phyloP scores from a whole-genome alignment of 2,113 vertebrate genomes.

The Seriola rivoliana region DNA sequence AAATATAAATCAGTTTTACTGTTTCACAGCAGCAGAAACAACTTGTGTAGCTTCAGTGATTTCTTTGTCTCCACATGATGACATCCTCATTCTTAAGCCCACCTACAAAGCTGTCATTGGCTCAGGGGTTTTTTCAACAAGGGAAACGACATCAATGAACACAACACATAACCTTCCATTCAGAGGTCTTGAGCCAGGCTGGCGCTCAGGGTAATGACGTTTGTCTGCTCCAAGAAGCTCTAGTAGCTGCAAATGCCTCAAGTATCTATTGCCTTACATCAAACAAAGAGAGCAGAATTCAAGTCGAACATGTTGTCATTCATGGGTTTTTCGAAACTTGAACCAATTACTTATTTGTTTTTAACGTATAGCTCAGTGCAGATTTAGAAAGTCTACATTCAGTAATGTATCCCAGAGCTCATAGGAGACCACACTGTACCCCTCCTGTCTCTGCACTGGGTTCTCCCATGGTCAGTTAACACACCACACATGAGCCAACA shows the following conservation, averaged over 20 bases:
- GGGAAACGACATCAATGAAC: neutral
- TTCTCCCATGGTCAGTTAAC: slow-evolving; percentile 50
- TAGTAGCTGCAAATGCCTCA: neutral
- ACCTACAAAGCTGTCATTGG: neutral
- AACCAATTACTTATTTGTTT: neutral
- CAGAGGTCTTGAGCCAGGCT: neutral
- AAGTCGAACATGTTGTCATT: neutral
- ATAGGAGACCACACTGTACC: neutral
- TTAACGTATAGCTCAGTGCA: neutral
- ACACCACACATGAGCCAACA: slow-evolving; percentile 52
- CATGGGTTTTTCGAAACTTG: neutral
- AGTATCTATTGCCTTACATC: neutral
- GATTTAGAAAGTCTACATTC: neutral
- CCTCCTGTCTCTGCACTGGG: slow-evolving; percentile 23
- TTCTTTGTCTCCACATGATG: neutral
- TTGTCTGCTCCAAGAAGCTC: neutral
- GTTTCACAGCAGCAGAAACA: too few species aligned
- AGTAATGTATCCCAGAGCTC: neutral
- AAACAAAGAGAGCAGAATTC: neutral
- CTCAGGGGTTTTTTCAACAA: neutral
- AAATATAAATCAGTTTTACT: too few species aligned
- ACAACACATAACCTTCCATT: neutral
- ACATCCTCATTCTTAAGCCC: neutral
- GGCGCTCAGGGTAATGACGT: neutral
- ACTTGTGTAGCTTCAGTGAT: too few species aligned